Conservation (phyloP, 2,113 vertebrate species). For the Aegithalos caudatus region DNA sequence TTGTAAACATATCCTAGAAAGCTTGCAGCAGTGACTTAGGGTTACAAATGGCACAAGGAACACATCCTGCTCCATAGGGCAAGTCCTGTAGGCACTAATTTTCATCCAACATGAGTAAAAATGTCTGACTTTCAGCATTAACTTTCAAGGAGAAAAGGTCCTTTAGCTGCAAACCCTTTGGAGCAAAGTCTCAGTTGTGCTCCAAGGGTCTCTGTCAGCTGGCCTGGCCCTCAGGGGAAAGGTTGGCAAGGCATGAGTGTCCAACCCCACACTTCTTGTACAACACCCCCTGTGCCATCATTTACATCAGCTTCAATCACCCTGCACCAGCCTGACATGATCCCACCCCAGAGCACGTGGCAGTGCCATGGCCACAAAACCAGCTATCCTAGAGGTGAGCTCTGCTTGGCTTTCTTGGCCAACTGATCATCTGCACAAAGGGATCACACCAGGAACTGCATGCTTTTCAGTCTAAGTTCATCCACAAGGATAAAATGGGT, state of each 20-base stretch:
- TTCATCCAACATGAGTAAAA: not conserved
- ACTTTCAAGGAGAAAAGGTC: not conserved
- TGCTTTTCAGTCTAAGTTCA: not conserved
- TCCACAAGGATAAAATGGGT: not conserved
- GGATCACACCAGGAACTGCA: not conserved
- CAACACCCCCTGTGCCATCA: not conserved
- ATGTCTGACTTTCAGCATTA: not conserved
- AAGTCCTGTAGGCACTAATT: not conserved
- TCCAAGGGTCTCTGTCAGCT: accelerated
- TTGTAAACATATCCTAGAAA: not conserved
- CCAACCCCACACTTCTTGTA: not conserved
- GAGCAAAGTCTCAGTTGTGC: not conserved
- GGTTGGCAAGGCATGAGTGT: accelerated
- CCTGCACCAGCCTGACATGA: not conserved
- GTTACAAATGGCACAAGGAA: not conserved
- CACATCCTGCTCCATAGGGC: not conserved
- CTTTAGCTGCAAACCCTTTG: not conserved
- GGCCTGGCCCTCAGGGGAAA: accelerated
- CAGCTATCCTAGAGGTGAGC: not conserved
- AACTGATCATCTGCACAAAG: not conserved
- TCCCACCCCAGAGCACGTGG: not conserved
- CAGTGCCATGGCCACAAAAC: not conserved
- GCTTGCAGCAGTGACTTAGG: not conserved
- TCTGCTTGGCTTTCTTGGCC: not conserved
- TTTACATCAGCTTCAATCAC: not conserved